Percentiles rank a stretch among this genome's conserved stretches.
Evolutionary conservation across 2,888 invertebrate genomes (phyloP).

Genomic region (Lithosia quadra): DNA sequence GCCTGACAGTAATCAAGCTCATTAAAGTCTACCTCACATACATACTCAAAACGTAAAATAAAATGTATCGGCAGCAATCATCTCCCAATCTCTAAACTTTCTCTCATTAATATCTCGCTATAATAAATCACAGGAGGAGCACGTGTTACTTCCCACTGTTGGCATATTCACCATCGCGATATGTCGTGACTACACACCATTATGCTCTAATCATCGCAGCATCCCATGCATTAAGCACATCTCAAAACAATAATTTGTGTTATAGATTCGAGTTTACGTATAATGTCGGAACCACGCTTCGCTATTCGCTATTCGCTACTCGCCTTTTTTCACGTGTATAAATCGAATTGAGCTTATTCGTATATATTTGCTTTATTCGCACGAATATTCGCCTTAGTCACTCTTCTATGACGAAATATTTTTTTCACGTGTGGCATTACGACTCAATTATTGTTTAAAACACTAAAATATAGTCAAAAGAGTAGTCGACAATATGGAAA

Average conservation of each 20-base stretch:
- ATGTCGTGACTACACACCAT: constrained; percentile 51
- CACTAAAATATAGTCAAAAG: too few species aligned
- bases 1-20: background rate
- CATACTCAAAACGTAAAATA: background rate
- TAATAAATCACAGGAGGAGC: constrained; percentile 41
- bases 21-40: background rate
- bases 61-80: background rate
- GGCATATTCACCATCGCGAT: constrained; percentile 14
- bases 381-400: too few species aligned
- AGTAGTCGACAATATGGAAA: too few species aligned
- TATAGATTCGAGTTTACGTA: too few species aligned
- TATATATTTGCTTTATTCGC: too few species aligned
- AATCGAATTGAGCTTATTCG: too few species aligned
- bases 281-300: too few species aligned
- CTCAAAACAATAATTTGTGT: background rate
- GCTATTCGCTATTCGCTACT: too few species aligned
- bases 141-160: constrained; percentile 42
- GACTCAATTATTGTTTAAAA: too few species aligned
- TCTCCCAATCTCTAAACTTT: constrained; percentile 26
- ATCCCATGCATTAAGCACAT: constrained; percentile 27
- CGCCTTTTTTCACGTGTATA: too few species aligned
- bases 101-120: constrained; percentile 27
- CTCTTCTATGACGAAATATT: too few species aligned
- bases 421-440: too few species aligned
- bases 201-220: constrained; percentile 45